A percentile compares a stretch with the other conserved stretches of the same genome.
Conservation (phyloP, 2,888 invertebrate genomes). For the Erpobdella octoculata region DNA sequence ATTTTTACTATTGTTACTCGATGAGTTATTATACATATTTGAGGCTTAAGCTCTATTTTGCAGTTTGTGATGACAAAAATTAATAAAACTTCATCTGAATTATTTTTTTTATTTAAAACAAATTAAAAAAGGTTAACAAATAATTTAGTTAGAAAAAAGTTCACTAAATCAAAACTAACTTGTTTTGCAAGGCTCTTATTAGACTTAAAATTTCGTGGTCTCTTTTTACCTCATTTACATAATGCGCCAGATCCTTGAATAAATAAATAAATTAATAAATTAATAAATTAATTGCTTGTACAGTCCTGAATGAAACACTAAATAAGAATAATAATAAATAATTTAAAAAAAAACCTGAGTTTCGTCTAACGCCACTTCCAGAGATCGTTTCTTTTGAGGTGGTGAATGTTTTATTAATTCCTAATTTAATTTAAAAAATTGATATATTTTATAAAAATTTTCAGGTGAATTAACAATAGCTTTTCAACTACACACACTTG, state of each 20-base stretch:
- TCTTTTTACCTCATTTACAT: not conserved
- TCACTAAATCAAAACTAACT: not conserved
- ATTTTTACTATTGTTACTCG: no score
- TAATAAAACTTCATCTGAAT: no score
- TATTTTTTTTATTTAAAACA: no score
- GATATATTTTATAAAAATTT: no score
- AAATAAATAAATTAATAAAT: no score
- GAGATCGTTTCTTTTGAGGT: not conserved
- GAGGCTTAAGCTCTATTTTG: no score
- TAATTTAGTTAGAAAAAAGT: no score
- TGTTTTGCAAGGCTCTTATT: not conserved
- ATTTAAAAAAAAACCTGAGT: not conserved
- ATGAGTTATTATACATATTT: no score
- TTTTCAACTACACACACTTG: no score
- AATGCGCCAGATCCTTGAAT: conserved; percentile 3
- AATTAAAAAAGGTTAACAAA: no score
- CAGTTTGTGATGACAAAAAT: no score
- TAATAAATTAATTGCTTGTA: not conserved
- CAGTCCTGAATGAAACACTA: not conserved
- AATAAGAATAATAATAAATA: not conserved
- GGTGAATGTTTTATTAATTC: not conserved
- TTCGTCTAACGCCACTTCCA: not conserved
- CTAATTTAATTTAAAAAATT: not conserved
- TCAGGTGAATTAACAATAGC: no score
- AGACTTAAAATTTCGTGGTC: not conserved